phyloP scores from a whole-genome alignment of 2,797 vertebrate genomes.

The Acestrorhynchus altus region DNA sequence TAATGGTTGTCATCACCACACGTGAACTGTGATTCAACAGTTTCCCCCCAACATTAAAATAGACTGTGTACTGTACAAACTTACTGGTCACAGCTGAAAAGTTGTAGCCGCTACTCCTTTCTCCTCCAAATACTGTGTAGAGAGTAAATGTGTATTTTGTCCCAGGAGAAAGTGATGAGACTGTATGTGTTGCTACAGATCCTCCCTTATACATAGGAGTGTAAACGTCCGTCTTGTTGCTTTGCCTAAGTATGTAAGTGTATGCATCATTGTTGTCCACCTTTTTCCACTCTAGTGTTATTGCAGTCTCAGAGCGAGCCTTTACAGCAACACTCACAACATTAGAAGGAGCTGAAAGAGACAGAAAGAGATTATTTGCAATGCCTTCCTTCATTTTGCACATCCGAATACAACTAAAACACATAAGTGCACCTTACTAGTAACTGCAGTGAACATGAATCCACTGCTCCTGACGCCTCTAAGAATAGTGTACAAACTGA shows the following conservation, averaged over 20 bases:
- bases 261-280: not conserved
- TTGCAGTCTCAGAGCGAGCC: conserved; percentile 31
- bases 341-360: conserved; percentile 31
- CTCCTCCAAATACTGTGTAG: conserved; percentile 39
- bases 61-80: not conserved
- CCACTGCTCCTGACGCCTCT: conserved; percentile 34
- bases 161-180: conserved; percentile 54
- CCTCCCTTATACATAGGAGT: conserved; percentile 24
- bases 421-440: conserved; percentile 44
- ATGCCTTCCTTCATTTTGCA: not conserved
- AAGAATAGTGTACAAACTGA: conserved; percentile 59
- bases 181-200: conserved; percentile 36
- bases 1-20: too few relatives aligned
- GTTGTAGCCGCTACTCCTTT: conserved; percentile 46
- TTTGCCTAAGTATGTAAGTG: conserved; percentile 46
- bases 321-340: conserved; percentile 32
- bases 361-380: not conserved
- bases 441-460: conserved; percentile 33
- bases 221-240: not conserved
- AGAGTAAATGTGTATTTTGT: conserved; percentile 59
- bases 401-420: not conserved
- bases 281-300: conserved; percentile 58
- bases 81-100: conserved; percentile 59
- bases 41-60: too few relatives aligned
- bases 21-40: too few relatives aligned